Base-by-base conservation (phyloP, 2,797 vertebrate species). In the Neosilurus mollespiculum region DNA sequence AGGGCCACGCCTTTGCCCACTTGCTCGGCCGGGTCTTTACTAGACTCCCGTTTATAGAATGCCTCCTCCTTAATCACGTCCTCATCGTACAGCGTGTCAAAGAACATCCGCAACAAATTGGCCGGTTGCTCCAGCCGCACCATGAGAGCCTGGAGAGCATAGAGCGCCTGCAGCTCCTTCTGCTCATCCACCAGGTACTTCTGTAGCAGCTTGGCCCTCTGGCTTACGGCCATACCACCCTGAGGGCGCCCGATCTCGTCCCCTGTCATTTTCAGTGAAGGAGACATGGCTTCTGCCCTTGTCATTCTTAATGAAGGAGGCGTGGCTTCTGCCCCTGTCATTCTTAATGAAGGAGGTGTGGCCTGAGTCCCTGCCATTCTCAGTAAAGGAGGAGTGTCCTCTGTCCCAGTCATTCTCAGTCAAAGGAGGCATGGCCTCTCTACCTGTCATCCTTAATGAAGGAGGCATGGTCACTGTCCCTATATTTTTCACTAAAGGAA, bases 1-100 rank as follows among this genome's bases (percentile, higher is more conserved):
- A 99, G 95, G 82, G 98, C 98, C 69, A 99, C 98, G 0, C 98
- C 98, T 91, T 99, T 99, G 86, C 98, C 98, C 49, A 94, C 96
- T 90, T 98, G 97, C 92, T 99, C 98, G 0, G 97, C 96, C 0
- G 96, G 92, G 92, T 99, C 98, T 93, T 98, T 99, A 94, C 98
- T 97, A 71, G 95, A 95, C 92, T 99, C 98, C 98, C 98, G 99
- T 86, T 97, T 97, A 93, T 98, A 98, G 93, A 99, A 99, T 86
- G 97, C 96, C 2, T 99, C 98, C 91, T 99, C 98, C 89, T 98
- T 98, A 58, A 99, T 97, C 58, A 99, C 96, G 0, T 99, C 98
- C 88, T 99, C 98, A 0, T 99, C 97, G 0, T 99, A 99, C 70
- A 99, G 93, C 18, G 94, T 92, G 73, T 99, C 97, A 9, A 99